Percentiles rank a stretch among this genome's conserved stretches.
Conservation (phyloP, 2,888 invertebrate species). For the Macrostomum cliftonense region DNA sequence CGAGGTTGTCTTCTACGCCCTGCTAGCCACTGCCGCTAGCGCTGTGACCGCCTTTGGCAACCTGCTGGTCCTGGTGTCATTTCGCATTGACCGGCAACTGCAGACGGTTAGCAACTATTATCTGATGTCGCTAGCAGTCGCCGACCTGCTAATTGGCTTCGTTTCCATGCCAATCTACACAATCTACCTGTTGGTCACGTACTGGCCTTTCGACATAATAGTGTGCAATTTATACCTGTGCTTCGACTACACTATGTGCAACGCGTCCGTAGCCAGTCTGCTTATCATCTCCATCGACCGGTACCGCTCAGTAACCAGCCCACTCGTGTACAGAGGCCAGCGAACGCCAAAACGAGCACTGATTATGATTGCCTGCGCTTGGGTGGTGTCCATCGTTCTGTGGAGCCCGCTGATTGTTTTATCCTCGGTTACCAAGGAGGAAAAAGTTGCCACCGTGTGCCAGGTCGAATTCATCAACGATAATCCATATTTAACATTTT, state of each 20-base stretch:
- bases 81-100: conserved; percentile 92
- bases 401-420: conserved; percentile 99
- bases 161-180: conserved; percentile 96
- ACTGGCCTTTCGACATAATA: conserved; percentile 81
- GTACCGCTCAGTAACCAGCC: conserved; percentile 69
- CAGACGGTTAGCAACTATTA: conserved; percentile 97
- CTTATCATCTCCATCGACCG: conserved; percentile 95
- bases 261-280: conserved; percentile 89
- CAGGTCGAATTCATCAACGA: conserved; percentile 84
- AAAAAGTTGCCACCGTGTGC: conserved; percentile 49
- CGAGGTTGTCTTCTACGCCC: conserved; percentile 23
- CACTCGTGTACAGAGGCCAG: conserved; percentile 80
- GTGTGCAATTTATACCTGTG: conserved; percentile 85
- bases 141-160: conserved; percentile 83
- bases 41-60: conserved; percentile 68
- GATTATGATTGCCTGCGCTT: conserved; percentile 77
- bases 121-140: conserved; percentile 73
- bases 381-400: conserved; percentile 74
- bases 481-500: conserved; percentile 88
- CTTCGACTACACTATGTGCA: conserved; percentile 86
- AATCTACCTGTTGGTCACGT: conserved; percentile 64
- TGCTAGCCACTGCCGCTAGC: conserved; percentile 23
- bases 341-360: conserved; percentile 77
- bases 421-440: conserved; percentile 74
- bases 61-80: conserved; percentile 90